Percentiles rank a stretch among this genome's conserved stretches.
Conservation (phyloP, 2,888 invertebrate species). For the Stenoptilia bipunctidactyla region DNA sequence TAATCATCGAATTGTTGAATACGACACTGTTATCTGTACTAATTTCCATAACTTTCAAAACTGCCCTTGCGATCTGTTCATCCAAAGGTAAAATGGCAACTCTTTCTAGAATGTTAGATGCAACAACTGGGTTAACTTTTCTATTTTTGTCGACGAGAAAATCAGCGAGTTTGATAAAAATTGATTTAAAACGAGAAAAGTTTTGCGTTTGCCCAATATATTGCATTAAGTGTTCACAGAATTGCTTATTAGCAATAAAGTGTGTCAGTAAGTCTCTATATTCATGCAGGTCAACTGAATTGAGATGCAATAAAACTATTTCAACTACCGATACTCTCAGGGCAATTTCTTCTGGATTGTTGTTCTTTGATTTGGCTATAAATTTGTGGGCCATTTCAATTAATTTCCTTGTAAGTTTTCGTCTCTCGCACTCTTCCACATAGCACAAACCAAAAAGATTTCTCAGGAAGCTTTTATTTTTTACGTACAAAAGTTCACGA, state of each 20-base stretch:
- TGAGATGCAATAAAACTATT: conserved; percentile 31
- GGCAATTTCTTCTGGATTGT: conserved; percentile 16
- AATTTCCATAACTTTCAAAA: conserved; percentile 29
- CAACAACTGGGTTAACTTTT: conserved; percentile 26
- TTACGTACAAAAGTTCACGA: conserved; percentile 32
- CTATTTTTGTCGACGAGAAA: conserved; percentile 28
- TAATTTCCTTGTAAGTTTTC: conserved; percentile 29
- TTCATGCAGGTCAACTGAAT: conserved; percentile 23
- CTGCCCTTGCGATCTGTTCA: conserved; percentile 23
- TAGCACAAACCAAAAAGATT: conserved; percentile 27
- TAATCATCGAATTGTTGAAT: conserved; percentile 27
- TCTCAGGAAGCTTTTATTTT: conserved; percentile 20
- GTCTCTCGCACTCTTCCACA: conserved; percentile 28
- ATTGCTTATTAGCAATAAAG: conserved; percentile 6
- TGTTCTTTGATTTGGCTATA: conserved; percentile 15
- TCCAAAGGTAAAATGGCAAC: conserved; percentile 43
- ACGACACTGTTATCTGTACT: conserved; percentile 27
- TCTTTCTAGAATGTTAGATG: conserved; percentile 36
- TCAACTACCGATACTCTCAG: conserved; percentile 27
- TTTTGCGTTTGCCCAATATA: conserved; percentile 43
- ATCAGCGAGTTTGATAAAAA: conserved; percentile 36
- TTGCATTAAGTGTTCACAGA: conserved; percentile 39
- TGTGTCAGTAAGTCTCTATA: no score
- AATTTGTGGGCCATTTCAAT: conserved; percentile 41
- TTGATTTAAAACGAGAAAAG: conserved; percentile 42